Conservation (phyloP, 2,797 vertebrate species). For the Enteromius anoplus region DNA sequence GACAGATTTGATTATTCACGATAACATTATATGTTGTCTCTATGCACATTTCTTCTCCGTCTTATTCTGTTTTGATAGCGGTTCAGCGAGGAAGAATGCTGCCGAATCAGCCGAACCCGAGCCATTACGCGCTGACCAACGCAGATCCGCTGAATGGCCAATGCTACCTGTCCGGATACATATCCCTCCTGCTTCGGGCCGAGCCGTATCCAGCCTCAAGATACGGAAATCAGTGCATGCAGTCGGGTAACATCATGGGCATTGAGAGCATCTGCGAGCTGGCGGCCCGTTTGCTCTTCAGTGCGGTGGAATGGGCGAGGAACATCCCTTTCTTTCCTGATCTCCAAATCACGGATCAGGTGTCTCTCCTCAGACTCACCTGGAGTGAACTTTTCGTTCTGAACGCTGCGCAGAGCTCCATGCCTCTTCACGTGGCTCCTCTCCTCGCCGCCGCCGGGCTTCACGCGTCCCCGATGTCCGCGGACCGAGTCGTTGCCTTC, state of each 20-base stretch:
- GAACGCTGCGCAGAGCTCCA: constrained; percentile 95
- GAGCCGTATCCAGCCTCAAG: constrained; percentile 95
- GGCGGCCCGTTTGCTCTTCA: constrained; percentile 95
- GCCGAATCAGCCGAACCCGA: constrained; percentile 90
- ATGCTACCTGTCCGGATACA: constrained; percentile 96
- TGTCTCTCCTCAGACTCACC: constrained; percentile 93
- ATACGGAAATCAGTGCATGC: constrained; percentile 94
- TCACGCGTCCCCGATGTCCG: constrained; percentile 96
- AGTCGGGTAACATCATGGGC: constrained; percentile 95
- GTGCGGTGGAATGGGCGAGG: constrained; percentile 96
- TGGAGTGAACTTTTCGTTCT: constrained; percentile 97
- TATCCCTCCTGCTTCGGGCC: constrained; percentile 93
- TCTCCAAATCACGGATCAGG: constrained; percentile 96
- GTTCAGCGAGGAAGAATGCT: constrained; percentile 93
- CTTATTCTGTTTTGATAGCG: constrained; percentile 81
- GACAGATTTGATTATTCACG: not conserved
- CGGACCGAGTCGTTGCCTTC: constrained; percentile 96
- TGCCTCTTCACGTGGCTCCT: constrained; percentile 94
- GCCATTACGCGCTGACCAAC: constrained; percentile 91
- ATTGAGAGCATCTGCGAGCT: constrained; percentile 99
- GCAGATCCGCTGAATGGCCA: constrained; percentile 94
- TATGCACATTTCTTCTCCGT: constrained; percentile 60
- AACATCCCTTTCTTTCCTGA: constrained; percentile 98
- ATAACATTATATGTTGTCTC: constrained; percentile 11
- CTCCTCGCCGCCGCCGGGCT: constrained; percentile 93